Conservation (phyloP, 2,888 invertebrate species). For the Acleris emargana region DNA sequence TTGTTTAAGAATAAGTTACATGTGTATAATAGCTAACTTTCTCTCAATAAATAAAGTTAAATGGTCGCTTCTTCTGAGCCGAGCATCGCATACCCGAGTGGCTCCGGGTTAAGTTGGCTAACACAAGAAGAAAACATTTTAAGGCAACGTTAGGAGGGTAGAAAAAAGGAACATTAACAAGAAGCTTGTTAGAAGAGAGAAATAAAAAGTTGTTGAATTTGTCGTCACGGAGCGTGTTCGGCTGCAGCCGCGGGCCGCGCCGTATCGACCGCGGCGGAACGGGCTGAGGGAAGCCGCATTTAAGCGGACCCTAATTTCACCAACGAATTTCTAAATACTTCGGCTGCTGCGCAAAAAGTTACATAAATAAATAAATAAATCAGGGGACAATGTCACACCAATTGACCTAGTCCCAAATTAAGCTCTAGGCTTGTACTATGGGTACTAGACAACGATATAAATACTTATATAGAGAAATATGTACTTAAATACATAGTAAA, state of each 20-base stretch:
- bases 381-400: too few species aligned
- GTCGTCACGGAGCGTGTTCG: slow-evolving; percentile 46
- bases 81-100: background rate
- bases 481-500: too few species aligned
- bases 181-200: slow-evolving; percentile 52
- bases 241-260: slow-evolving; percentile 47
- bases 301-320: slow-evolving; percentile 26
- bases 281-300: slow-evolving; percentile 23
- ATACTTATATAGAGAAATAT: too few species aligned
- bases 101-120: slow-evolving; percentile 23
- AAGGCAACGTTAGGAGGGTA: slow-evolving; percentile 36
- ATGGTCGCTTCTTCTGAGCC: background rate
- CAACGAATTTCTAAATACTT: slow-evolving; percentile 17
- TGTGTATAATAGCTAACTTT: too few species aligned
- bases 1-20: too few species aligned
- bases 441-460: too few species aligned
- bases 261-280: slow-evolving; percentile 72
- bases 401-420: too few species aligned
- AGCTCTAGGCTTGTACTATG: too few species aligned
- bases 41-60: too few species aligned
- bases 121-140: slow-evolving; percentile 32
- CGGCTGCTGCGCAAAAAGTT: background rate
- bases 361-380: too few species aligned
- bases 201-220: slow-evolving; percentile 61
- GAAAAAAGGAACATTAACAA: slow-evolving; percentile 42